phyloP scores from a whole-genome alignment of 2,888 invertebrate species.

The Drosophila fungiperda region DNA sequence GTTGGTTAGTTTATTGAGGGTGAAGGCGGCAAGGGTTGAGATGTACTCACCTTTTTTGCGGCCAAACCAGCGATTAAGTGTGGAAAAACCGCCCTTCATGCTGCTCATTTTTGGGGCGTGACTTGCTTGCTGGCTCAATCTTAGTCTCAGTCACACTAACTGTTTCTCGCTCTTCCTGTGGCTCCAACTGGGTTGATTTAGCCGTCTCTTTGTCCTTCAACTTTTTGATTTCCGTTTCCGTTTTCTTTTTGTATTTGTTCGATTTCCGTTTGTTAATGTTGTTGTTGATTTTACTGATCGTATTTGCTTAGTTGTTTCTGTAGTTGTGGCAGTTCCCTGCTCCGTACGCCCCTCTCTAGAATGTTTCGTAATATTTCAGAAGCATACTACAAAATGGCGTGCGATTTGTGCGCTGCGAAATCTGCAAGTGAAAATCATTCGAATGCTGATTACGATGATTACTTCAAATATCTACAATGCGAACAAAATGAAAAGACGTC shows the following conservation, averaged over 20 bases:
- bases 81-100: slow-evolving; percentile 85
- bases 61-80: slow-evolving; percentile 85
- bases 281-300: slow-evolving; percentile 1
- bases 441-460: slow-evolving; percentile 59
- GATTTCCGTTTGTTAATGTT: not conserved
- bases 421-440: slow-evolving; percentile 68
- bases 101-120: slow-evolving; percentile 79
- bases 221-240: slow-evolving; percentile 7
- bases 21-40: no score
- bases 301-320: slow-evolving; percentile 8
- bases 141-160: slow-evolving; percentile 5
- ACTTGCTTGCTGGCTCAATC: slow-evolving; percentile 24
- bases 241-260: not conserved
- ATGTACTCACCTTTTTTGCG: slow-evolving; percentile 84
- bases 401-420: slow-evolving; percentile 68
- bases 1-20: no score
- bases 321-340: slow-evolving; percentile 12
- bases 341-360: slow-evolving; percentile 43
- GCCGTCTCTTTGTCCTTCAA: not conserved
- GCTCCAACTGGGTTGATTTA: not conserved
- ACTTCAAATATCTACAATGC: slow-evolving; percentile 23
- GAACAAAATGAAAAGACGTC: slow-evolving; percentile 36
- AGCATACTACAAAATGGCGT: slow-evolving; percentile 74
- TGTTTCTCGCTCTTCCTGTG: slow-evolving; percentile 5
- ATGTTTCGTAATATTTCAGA: slow-evolving; percentile 71